Base-by-base conservation (phyloP, 2,888 invertebrate species). In the Megamerina dolium region DNA sequence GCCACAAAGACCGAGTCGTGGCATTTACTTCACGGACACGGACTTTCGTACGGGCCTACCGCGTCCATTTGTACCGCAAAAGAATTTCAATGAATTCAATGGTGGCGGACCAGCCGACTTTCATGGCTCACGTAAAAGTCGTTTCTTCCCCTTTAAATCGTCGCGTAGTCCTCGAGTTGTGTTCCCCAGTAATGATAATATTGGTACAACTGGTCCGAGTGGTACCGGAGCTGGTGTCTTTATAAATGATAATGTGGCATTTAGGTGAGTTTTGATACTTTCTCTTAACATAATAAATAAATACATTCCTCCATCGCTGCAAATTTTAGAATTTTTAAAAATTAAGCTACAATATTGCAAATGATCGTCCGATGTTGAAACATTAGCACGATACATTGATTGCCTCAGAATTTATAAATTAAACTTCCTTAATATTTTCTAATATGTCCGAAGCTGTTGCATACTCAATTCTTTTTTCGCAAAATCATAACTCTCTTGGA, bases 91-190 rank as follows among this genome's bases (percentile, higher is more conserved):
- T 32, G 69, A 68, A 42, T 72, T 66, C 36, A 51, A 61, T 9
- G 61, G 52, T 1, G 20, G 38, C 8, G 29, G 37, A 1, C 58
- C 59, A 0, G 14, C 16, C 1, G 59, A 64, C 3, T 70, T 67
- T 34, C 65, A 63, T 41, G 53, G 52, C 41, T 60, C 64, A 4
- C 62, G 70, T 38, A 69, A 70, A 52, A 62, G 67, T 29, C 69
- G 70, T 38, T 68, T 60, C 46, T 65, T 58, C 38, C 68, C 71
- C 1, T 69, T 58, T 50, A 72, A 72, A 39, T 68, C 71, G 1
- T 70, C 72, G 3, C 57, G 72, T 29, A 70, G 70, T 41, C 72
- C 72, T 0, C 52, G 72, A 2, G 72, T 72, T 4, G 70, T 72
- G 3, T 72, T 72, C 19, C 72, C 72, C 16, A 56, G 58, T 37